These are phyloP conservation scores for Omphaloscelis lunosa DNA, from an alignment of 2,888 invertebrate genomes.

Conservation along the genomic window DNA sequence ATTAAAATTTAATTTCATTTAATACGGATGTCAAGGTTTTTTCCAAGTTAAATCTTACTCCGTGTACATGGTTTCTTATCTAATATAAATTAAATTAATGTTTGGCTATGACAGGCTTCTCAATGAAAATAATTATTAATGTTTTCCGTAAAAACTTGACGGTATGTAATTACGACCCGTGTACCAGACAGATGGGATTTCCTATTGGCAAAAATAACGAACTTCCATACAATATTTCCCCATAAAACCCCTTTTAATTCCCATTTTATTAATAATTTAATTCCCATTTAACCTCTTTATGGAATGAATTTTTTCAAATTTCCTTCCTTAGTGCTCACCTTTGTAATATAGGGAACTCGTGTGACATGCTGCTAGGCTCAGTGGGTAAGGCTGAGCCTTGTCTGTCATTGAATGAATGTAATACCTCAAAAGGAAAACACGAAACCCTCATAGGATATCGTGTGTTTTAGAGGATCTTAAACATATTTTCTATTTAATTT, in stretches of 20 bases:
- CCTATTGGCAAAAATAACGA: background rate
- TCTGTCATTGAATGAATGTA: background rate
- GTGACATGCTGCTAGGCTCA: background rate
- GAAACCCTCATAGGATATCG: no score
- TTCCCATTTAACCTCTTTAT: background rate
- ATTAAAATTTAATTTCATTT: background rate
- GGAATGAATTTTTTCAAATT: background rate
- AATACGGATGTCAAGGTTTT: background rate
- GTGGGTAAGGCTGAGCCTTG: background rate
- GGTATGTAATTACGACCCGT: background rate
- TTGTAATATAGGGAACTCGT: no score
- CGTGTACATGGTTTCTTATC: no score
- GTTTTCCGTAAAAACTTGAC: background rate
- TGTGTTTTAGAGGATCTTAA: no score
- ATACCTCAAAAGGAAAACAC: no score
- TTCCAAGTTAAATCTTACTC: background rate
- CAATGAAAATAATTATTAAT: background rate
- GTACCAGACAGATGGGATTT: background rate
- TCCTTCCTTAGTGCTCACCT: background rate
- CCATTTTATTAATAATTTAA: no score
- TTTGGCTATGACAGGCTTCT: background rate
- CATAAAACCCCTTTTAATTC: background rate
- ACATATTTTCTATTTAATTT: no score
- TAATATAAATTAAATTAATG: background rate
- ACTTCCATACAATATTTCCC: no score